Evolutionary conservation across 2,888 invertebrate genomes (phyloP).

Genomic region (Thera obeliscata): DNA sequence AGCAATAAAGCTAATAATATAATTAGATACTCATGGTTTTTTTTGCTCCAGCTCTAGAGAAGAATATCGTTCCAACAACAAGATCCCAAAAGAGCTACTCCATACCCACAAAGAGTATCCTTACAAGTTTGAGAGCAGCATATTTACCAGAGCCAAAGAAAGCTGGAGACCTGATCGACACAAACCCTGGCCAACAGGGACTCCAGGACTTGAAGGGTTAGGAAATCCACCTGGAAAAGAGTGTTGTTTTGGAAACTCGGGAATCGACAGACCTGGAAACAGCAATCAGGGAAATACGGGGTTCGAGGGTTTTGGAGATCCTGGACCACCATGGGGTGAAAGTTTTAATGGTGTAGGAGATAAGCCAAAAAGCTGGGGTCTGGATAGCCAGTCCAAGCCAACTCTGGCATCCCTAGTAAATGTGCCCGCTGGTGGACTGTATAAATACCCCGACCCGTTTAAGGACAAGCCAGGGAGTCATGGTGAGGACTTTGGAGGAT

Average conservation of each 20-base stretch:
- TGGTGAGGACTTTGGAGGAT: conserved; percentile 53
- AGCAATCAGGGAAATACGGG: conserved; percentile 4
- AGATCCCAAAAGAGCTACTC: conserved; percentile 51
- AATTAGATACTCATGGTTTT: neutral
- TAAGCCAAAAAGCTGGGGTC: conserved; percentile 18
- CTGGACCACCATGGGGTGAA: conserved; percentile 8
- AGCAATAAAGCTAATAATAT: neutral
- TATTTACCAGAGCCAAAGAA: conserved; percentile 50
- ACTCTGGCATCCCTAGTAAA: conserved; percentile 62
- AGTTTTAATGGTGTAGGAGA: conserved; percentile 14
- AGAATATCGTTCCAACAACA: conserved; percentile 48
- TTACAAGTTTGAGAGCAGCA: conserved; percentile 60
- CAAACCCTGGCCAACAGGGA: conserved; percentile 26
- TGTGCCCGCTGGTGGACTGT: conserved; percentile 70
- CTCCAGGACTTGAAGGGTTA: conserved; percentile 23
- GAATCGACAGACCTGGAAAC: conserved; percentile 19
- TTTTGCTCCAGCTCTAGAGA: conserved; percentile 54
- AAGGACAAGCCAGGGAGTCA: conserved; percentile 56
- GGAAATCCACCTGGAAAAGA: conserved; percentile 13
- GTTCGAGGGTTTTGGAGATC: conserved; percentile 4
- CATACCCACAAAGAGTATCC: conserved; percentile 58
- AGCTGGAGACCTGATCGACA: conserved; percentile 48
- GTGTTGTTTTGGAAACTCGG: conserved; percentile 9
- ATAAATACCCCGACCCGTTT: conserved; percentile 63
- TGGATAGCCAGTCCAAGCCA: conserved; percentile 55